Base-by-base conservation (phyloP, 2,888 invertebrate species). In the Neoaliturus tenellus region DNA sequence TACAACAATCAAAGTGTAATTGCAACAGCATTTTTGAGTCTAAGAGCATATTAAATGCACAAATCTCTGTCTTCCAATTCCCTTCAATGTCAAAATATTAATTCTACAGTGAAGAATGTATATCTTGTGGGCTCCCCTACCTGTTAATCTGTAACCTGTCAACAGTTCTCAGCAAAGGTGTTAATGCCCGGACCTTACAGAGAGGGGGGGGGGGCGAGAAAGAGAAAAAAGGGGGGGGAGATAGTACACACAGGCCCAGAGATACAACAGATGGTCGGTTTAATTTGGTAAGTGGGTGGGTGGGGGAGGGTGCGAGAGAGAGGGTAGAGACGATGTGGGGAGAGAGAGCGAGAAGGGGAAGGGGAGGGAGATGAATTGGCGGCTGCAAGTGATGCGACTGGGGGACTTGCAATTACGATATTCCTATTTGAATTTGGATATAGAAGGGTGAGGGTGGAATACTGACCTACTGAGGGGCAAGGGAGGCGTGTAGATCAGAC, bases 261-360 rank as follows among this genome's bases (percentile, higher is more conserved):
- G 44, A 62, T n/a, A 81, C 67, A 48, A 69, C 48, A 81, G 48
- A 69, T 67, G 81, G 69, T 48, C n/a, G 51, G 81, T 81, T 69
- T 67, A 71, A 67, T 69, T 69, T 67, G 31, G 67, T 81, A 71
- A 81, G 28, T 67, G 81, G 81, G 35, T 31, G 69, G 71, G 51
- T 17, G 78, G 48, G 39, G 55, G 35, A 14, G 25, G 58, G 55
- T 5, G 55, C 5, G 20, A 25, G 55, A 25, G 51, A 20, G 28
- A 25, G 25, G 20, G 31, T 33, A n/a, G 20, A n/a, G 17, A 14
- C 1, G n/a, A n/a, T 8, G 51, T 28, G 51, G 71, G 23, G 35
- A 44, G 78, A 12, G 44, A 4, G 58, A 35, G 55, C n/a, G 58
- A 58, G 62, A 44, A 39, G 67, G 48, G 28, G 78, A 0, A 35